A percentile compares a stretch with the other conserved stretches of the same genome.
Conservation (phyloP, 2,888 invertebrate genomes). For the Bellardia pandia region DNA sequence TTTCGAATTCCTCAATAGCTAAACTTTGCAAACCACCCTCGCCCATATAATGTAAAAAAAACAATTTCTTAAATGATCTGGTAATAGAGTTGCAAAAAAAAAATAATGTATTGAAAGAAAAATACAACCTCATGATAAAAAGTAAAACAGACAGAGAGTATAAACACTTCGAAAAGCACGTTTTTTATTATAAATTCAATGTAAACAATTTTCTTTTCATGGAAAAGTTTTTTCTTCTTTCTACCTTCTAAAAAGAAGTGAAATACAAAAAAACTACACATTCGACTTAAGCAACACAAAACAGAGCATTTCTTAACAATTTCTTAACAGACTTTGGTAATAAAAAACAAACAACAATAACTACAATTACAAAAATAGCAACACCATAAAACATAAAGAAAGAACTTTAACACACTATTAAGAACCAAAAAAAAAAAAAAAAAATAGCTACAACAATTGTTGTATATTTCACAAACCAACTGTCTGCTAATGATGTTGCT, state of each 20-base stretch:
- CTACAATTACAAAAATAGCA: slow-evolving; percentile 21
- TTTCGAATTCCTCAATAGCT: neutral
- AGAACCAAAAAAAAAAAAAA: slow-evolving; percentile 35
- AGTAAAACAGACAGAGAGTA: slow-evolving; percentile 44
- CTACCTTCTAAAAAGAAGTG: neutral
- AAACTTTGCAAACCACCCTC: slow-evolving; percentile 16
- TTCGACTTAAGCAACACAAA: slow-evolving; percentile 32
- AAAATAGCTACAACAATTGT: slow-evolving; percentile 39
- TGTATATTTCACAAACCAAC: slow-evolving; percentile 61
- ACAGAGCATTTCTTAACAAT: slow-evolving; percentile 56
- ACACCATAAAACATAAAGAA: slow-evolving; percentile 51
- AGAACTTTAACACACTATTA: slow-evolving; percentile 64
- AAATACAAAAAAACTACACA: slow-evolving; percentile 5
- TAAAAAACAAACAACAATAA: slow-evolving; percentile 33
- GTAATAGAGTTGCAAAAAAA: slow-evolving; percentile 58
- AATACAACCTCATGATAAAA: slow-evolving; percentile 6
- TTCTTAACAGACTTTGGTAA: neutral
- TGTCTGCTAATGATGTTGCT: slow-evolving; percentile 56
- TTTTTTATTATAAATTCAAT: slow-evolving; percentile 60
- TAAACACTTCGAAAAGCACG: slow-evolving; percentile 64
- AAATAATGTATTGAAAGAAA: slow-evolving; percentile 16
- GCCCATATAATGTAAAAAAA: neutral
- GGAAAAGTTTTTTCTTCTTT: slow-evolving; percentile 59
- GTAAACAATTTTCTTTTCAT: slow-evolving; percentile 72
- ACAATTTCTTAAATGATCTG: slow-evolving; percentile 55